A percentile compares a stretch with the other conserved stretches of the same genome.
phyloP scores from a whole-genome alignment of 2,797 vertebrate genomes.

The Harpagifer antarcticus region DNA sequence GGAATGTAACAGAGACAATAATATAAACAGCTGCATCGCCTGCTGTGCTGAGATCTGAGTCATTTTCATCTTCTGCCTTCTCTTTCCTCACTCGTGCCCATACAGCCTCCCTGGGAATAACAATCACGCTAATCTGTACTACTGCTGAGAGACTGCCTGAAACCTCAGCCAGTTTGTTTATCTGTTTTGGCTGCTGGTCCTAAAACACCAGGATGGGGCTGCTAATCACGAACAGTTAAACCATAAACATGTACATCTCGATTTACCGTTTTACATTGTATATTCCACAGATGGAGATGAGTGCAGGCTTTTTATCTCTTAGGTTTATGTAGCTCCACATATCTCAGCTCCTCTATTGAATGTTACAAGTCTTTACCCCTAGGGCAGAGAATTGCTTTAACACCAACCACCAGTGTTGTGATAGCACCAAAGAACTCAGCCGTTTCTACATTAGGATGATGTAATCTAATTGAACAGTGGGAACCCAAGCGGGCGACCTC shows the following conservation, averaged over 20 bases:
- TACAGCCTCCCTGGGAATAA: conserved; percentile 42
- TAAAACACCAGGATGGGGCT: conserved; percentile 12
- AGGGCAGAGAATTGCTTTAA: conserved; percentile 10
- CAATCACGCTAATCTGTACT: conserved; percentile 48
- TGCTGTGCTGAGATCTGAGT: conserved; percentile 46
- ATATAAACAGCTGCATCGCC: conserved; percentile 53
- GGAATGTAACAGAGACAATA: conserved; percentile 47
- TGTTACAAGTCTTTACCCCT: conserved; percentile 26
- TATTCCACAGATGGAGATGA: conserved; percentile 27
- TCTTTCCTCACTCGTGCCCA: conserved; percentile 6
- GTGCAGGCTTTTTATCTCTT: conserved; percentile 19
- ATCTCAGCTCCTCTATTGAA: conserved; percentile 2
- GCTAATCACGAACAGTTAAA: conserved; percentile 38
- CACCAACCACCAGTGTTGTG: conserved; percentile 3
- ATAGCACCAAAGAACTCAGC: neutral
- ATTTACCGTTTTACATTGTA: conserved; percentile 9
- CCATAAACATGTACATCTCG: conserved; percentile 11
- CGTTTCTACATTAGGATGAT: conserved; percentile 11
- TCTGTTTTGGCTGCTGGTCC: conserved; percentile 32
- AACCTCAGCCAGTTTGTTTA: conserved; percentile 48
- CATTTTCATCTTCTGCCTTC: conserved; percentile 36
- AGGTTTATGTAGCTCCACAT: conserved; percentile 3
- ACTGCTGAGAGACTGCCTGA: conserved; percentile 30
- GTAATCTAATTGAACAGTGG: conserved; percentile 21
- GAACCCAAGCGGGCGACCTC: neutral